Conservation (phyloP, 1,140 invertebrate species). For the Polypedilum pembai region DNA sequence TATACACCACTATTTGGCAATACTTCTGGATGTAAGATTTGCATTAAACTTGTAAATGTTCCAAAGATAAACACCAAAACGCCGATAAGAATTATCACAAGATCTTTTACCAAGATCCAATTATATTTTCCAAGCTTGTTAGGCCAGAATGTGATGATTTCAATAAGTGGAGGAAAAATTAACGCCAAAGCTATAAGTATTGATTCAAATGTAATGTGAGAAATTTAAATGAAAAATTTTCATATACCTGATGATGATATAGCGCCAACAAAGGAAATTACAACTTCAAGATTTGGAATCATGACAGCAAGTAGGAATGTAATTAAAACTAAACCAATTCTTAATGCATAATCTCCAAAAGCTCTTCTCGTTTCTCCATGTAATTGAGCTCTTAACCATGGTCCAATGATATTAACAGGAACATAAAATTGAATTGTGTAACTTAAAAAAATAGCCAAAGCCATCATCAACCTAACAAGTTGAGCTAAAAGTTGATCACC, state of each 20-base stretch:
- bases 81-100: conserved; percentile 64
- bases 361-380: conserved; percentile 50
- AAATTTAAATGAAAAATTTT: too few relatives aligned
- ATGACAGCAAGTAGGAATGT: conserved; percentile 76
- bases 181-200: conserved; percentile 62
- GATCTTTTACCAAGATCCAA: conserved; percentile 62
- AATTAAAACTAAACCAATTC: conserved; percentile 62
- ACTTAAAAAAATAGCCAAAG: conserved; percentile 75
- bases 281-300: conserved; percentile 78
- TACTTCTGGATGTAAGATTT: conserved; percentile 47
- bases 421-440: conserved; percentile 90
- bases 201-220: too few relatives aligned
- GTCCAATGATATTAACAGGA: conserved; percentile 83
- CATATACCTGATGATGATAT: conserved; percentile 62
- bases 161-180: conserved; percentile 84
- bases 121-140: conserved; percentile 53
- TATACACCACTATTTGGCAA: too few relatives aligned
- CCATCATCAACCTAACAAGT: conserved; percentile 73
- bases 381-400: conserved; percentile 55
- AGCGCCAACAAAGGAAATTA: conserved; percentile 87
- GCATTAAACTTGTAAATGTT: conserved; percentile 65
- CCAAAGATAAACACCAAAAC: conserved; percentile 68
- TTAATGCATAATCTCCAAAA: conserved; percentile 59
- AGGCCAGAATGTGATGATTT: conserved; percentile 74
- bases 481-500: conserved; percentile 60